Base-by-base conservation (phyloP, 2,888 invertebrate species). In the Aporophyla nigra region DNA sequence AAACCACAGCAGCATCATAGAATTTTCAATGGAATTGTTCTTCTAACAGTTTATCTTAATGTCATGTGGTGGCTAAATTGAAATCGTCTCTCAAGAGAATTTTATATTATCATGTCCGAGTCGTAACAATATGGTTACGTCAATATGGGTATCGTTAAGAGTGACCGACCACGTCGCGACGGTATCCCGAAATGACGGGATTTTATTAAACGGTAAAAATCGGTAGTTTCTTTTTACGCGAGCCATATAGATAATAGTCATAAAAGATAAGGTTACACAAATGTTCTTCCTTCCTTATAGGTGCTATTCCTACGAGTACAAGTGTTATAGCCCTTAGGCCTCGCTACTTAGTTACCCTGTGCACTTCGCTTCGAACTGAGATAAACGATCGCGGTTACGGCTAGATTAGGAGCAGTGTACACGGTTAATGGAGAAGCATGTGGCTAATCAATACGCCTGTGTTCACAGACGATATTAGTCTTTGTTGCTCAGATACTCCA, bases 381-480 rank as follows among this genome's bases (percentile, higher is more conserved):
- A 80, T 77, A 83, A 83, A 83, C 81, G 77, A 84, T 74, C 62
- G 74, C 73, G 59, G 81, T 74, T 80, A 84, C 71, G 62, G 70
- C 70, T 79, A 40, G 33, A 27, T 83, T 74, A 74, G 58, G 19
- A 71, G 24, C 56, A 56, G 84, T 79, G 76, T 73, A 40, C 70
- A 56, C 68, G 43, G 58, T 61, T 76, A 76, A 80, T 73, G 53
- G 59, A 78, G 73, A 70, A 54, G 61, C 61, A 78, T 71, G 62
- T 56, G 75, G 49, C 54, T 75, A 63, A 72, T 76, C 63, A 68
- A 83, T 71, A 71, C 67, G 54, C 24, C 49, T 74, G 53, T 65
- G 62, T 58, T 54, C 27, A 74, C 43, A 49, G 54, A 59, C 59
- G 21, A 56, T 71, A 54, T 73, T 33, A 51, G 27, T 49, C 54